Evolutionary conservation across 2,797 vertebrate species (phyloP), one percentile per base, ranked within the genome.

Genomic region (Phylloscopus collybita): DNA sequence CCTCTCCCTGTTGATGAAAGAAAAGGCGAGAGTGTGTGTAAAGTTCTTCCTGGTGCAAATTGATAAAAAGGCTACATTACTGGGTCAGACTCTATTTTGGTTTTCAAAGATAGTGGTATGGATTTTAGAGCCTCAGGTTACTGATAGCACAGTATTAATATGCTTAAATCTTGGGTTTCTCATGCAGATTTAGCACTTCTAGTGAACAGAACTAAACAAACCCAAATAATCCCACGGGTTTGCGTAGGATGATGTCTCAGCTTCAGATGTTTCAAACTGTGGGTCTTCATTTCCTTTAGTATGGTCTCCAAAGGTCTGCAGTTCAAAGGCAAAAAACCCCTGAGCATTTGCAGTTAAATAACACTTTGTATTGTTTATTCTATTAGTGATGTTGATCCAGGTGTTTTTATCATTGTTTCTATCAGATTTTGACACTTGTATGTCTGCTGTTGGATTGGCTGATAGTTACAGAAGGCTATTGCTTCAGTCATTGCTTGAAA

Each of bases 401-500:
- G 12, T 26, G 1, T 73, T 95, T 75, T 38, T 70, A 45, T 93
- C 90, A 85, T 83, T 90, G 92, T 96, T 97, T 96, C 88, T 96
- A 94, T 97, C 96, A 96, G 92, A 94, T 92, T 97, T 93, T 95
- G 95, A 98, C 94, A 94, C 92, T 97, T 98, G 96, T 93, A 91
- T 97, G 94, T 96, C 95, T 96, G 11, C 92, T 44, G 5, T 42
- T 96, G 82, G 76, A 94, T 94, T 95, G 96, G 92, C 93, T 97
- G 94, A 93, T 97, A 91, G 95, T 97, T 97, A 92, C 92, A 95
- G 97, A 97, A 97, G 95, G 74, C 95, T 94, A 81, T 97, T 97
- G 90, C 95, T 97, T 97, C 89, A 88, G 96, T 93, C 85, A 83
- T 96, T 96, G 95, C 96, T 97, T 98, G 95, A 97, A 96, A 94